Evolutionary conservation across 2,888 invertebrate genomes (phyloP).

Genomic region (Andricus curvator): DNA sequence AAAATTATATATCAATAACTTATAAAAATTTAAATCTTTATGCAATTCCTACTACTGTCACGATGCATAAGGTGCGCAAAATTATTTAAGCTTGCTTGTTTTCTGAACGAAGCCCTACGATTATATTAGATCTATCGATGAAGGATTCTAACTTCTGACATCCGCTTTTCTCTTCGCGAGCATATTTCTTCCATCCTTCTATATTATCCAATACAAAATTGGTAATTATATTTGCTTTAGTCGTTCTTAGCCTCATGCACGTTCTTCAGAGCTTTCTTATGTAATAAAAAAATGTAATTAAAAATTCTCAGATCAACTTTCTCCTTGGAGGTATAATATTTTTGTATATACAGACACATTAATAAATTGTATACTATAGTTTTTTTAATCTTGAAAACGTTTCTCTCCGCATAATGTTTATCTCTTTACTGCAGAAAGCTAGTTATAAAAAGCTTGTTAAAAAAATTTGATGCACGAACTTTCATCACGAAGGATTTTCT

Average conservation of each 20-base stretch:
- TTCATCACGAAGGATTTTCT: no score
- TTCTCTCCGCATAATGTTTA: neutral
- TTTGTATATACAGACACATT: neutral
- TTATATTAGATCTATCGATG: neutral
- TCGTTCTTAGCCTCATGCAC: neutral
- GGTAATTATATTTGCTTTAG: neutral
- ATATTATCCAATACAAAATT: no score
- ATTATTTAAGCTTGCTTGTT: conserved; percentile 29
- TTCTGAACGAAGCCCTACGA: conserved; percentile 32
- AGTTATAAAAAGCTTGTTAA: neutral
- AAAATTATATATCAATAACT: no score
- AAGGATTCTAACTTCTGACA: neutral
- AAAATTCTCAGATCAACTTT: neutral
- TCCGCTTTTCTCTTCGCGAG: conserved; percentile 29
- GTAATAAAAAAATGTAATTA: neutral
- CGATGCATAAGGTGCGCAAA: conserved; percentile 42
- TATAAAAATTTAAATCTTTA: neutral
- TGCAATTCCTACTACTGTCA: conserved; percentile 13
- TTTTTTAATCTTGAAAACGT: neutral
- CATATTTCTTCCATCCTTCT: conserved; percentile 35
- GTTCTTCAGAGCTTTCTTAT: neutral
- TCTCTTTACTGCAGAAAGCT: neutral
- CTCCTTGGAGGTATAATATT: neutral
- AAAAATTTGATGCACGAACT: neutral
- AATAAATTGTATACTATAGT: neutral